Conservation (phyloP, 2,888 invertebrate species). For the Drosophila leonis region DNA sequence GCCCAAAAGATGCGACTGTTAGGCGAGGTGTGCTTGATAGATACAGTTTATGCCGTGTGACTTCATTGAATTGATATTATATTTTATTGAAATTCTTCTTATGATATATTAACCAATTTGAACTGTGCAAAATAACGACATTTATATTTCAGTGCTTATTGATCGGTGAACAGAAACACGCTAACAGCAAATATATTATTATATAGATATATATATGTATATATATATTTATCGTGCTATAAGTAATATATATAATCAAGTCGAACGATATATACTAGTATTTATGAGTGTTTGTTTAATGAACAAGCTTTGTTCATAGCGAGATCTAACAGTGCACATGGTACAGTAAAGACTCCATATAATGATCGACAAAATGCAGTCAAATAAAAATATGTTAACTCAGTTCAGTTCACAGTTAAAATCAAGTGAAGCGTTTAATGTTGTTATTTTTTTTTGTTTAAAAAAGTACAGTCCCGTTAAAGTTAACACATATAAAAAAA, state of each 20-base stretch:
- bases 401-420: constrained; percentile 14
- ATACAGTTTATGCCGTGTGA: not conserved
- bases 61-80: not conserved
- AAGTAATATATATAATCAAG: not conserved
- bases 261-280: not conserved
- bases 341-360: not conserved
- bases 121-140: not conserved
- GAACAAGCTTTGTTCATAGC: not conserved
- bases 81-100: not conserved
- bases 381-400: constrained; percentile 16
- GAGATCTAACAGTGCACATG: not conserved
- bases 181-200: not conserved
- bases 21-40: not conserved
- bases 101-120: not conserved
- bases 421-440: constrained; percentile 1
- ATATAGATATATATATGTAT: not conserved
- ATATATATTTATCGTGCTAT: not conserved
- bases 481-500: not conserved
- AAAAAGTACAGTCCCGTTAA: constrained; percentile 1
- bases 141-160: not conserved
- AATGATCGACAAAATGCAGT: not conserved
- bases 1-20: not conserved
- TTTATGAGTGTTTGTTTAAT: not conserved
- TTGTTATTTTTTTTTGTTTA: too few species aligned
- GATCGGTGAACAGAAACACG: not conserved